Base-by-base conservation (phyloP, 1,140 invertebrate species). In the Hestina assimilis region DNA sequence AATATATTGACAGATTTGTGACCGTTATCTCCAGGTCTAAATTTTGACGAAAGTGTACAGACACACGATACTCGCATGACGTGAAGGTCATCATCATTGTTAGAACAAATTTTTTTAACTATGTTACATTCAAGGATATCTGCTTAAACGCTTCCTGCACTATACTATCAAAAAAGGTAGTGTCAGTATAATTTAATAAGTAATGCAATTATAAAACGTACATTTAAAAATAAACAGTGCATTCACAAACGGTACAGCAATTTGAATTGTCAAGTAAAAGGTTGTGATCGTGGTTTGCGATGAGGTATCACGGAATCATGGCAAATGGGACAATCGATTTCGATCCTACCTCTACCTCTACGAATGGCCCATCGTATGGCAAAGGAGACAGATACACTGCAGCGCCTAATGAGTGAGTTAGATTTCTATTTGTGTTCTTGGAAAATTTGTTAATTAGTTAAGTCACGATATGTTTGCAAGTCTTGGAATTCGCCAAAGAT, bases 331-430 rank as follows among this genome's bases (percentile, higher is more conserved):
- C 66, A n/a, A 38, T 51, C 15, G 59, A 70, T 28, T 42, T 52
- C 31, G 59, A 51, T 24, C 40, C 24, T 23, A 62, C 70, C 26
- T 33, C 60, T n/a, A 24, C 47, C 8, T 45, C 56, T 8, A 65
- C 57, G 7, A 83, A 78, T 48, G 77, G 79, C 4, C 76, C 79
- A 1, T 76, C 75, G 0, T 87, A 83, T 57, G 80, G 80, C 12
- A 83, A 77, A 71, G 84, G 82, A 20, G 82, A 85, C 58, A 79
- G 84, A 72, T 79, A 85, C 52, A 84, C 84, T 1, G 82, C 83
- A 12, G 84, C 84, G 19, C 84, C 84, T 5, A 87, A 87, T 54
- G 84, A 85, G 84, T 87, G 70, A 87, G 84, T 73, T 59, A 45
- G n/a, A 28, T 19, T 20, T 57, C 45, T 51, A 42, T 42, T 60